Conservation (phyloP, 2,797 vertebrate species). For the Thripadectes ignobilis region DNA sequence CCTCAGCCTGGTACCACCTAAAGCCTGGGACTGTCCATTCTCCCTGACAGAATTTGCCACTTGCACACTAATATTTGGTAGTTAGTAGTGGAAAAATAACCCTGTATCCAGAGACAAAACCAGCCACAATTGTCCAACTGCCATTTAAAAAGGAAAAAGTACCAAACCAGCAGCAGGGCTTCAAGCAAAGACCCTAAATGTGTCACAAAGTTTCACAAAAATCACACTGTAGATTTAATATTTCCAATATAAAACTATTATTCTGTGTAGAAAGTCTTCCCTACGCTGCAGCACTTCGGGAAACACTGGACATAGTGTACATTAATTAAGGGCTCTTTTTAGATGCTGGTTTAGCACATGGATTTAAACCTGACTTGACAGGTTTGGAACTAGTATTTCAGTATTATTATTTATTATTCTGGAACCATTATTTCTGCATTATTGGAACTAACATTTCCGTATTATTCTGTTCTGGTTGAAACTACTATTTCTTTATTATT, state of each 20-base stretch:
- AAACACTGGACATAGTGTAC: background rate
- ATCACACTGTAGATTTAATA: background rate
- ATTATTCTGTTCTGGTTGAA: background rate
- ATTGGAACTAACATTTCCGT: background rate
- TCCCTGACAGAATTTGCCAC: background rate
- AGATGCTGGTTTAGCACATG: background rate
- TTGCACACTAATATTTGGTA: background rate
- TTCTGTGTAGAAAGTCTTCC: background rate
- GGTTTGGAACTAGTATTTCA: background rate
- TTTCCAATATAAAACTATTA: background rate
- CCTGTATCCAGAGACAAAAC: background rate
- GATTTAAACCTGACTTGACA: background rate
- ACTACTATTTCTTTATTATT: background rate
- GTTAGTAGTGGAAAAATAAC: background rate
- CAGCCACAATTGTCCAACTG: background rate
- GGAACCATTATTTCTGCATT: background rate
- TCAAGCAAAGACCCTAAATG: background rate
- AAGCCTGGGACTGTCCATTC: background rate
- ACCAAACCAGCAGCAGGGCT: background rate
- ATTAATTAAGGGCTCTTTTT: background rate
- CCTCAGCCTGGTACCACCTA: background rate
- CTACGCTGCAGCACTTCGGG: background rate
- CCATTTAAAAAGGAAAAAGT: background rate
- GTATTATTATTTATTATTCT: background rate
- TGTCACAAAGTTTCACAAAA: background rate